Evolutionary conservation across 2,113 vertebrate genomes (phyloP), one percentile per base, ranked within the genome.

Genomic region (Nerophis lumbriciformis): DNA sequence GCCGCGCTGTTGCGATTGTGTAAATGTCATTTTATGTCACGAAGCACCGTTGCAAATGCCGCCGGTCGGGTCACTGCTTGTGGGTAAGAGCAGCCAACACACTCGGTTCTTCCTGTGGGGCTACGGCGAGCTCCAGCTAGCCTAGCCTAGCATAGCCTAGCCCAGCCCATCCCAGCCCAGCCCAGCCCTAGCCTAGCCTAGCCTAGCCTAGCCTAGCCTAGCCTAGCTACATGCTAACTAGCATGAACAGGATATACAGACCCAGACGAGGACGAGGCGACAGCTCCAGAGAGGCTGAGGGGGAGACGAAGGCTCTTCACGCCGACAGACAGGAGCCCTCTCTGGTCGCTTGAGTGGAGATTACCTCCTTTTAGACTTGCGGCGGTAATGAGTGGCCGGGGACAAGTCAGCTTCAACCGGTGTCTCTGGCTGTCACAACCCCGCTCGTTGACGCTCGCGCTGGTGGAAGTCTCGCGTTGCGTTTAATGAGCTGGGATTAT

Each of bases 201-300:
- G 72, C 72, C 42, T 15, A 5, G 48, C 15, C 1, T 12, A 16
- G 75, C 42, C 6, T 44, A 44, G 8, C 42, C 75, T 70, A 72
- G 74, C 62, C 49, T 35, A 28, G 21, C 21, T 48, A 5, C 8
- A 61, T 49, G 38, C 55, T 57, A 62, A 65, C 65, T 65, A 68
- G 54, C 63, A 42, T 8, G 5, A 44, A 16, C n/a, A 10, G 54
- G 37, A 15, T 9, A 13, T 51, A 80, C 85, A 74, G 68, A 87
- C 85, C 85, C 85, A 81, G 56, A 53, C 64, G 76, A 57, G 63
- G 50, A 68, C 73, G 79, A 78, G 74, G 78, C 64, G 63, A 50
- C 54, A 68, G 66, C 45, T 53, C 65, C 65, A 55, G 59, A 38
- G 63, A 67, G 75, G 77, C 69, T 48, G 11, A 36, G 53, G 49